Evolutionary conservation across 2,888 invertebrate genomes (phyloP).

Genomic region (Pseudococcus viburni): DNA sequence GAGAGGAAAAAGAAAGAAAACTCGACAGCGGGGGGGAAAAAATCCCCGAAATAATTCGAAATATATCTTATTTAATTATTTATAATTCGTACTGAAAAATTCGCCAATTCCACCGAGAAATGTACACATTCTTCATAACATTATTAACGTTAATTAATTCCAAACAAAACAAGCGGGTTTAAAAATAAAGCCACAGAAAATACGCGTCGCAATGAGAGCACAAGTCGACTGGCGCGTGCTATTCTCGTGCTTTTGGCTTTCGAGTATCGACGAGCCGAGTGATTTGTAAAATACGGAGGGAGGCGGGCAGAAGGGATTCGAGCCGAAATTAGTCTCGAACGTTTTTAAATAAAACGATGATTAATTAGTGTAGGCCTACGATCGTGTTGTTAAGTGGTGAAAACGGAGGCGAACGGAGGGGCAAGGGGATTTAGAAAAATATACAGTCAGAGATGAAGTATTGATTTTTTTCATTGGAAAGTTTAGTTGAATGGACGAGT

Average conservation of each 20-base stretch:
- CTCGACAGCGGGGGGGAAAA: neutral
- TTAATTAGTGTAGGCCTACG: neutral
- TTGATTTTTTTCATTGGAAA: too few relatives aligned
- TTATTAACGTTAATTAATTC: conserved; percentile 65
- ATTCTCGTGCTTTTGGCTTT: conserved; percentile 27
- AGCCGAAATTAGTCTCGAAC: neutral
- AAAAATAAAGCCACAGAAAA: conserved; percentile 63
- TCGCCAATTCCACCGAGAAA: conserved; percentile 52
- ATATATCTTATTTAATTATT: conserved; percentile 44
- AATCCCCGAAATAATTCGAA: neutral
- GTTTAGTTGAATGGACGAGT: too few relatives aligned
- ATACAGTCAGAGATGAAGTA: too few relatives aligned
- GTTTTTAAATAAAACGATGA: neutral
- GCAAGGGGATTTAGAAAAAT: neutral
- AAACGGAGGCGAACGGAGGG: neutral
- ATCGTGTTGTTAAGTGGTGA: too few relatives aligned
- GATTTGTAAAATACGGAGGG: neutral
- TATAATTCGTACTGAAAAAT: conserved; percentile 44
- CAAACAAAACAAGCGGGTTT: conserved; percentile 66
- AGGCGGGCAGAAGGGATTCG: neutral
- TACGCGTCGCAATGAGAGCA: neutral
- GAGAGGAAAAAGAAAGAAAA: neutral
- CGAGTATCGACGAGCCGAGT: neutral
- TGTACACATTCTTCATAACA: conserved; percentile 63
- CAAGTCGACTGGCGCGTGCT: neutral